Evolutionary conservation across 2,113 vertebrate species (phyloP).

Genomic region (Mastomys coucha): DNA sequence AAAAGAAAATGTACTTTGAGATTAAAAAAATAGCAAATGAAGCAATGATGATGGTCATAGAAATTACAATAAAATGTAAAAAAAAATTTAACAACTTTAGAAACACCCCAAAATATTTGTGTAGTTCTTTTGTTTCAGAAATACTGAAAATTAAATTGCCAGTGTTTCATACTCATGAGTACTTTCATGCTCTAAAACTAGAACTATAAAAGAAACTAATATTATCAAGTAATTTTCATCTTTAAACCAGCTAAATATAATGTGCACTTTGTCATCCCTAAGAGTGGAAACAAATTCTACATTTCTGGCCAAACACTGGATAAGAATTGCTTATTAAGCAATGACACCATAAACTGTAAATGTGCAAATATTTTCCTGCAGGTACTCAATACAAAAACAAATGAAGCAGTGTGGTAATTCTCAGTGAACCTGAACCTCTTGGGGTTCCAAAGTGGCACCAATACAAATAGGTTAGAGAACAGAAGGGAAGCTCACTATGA

Average conservation of each 20-base stretch:
- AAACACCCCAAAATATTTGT: not conserved
- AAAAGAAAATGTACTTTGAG: not conserved
- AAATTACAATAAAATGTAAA: not conserved
- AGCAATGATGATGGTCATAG: not conserved
- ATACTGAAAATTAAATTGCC: slow-evolving; percentile 17
- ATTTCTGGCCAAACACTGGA: slow-evolving; percentile 38
- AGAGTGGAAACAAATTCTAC: slow-evolving; percentile 50
- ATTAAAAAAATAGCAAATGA: not conserved
- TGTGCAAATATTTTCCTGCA: not conserved
- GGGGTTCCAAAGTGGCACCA: not conserved
- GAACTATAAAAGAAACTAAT: slow-evolving; percentile 16
- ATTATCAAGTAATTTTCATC: slow-evolving; percentile 50
- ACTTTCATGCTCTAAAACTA: slow-evolving; percentile 51
- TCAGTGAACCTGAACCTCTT: not conserved
- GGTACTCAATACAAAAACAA: not conserved
- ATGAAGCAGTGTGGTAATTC: not conserved
- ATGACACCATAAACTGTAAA: not conserved
- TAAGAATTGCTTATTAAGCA: slow-evolving; percentile 51
- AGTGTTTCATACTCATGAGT: slow-evolving; percentile 28
- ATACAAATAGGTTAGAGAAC: not conserved
- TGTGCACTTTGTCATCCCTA: not conserved
- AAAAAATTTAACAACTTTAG: not conserved
- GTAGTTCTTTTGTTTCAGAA: not conserved
- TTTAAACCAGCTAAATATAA: slow-evolving; percentile 45
- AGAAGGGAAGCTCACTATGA: not conserved